Evolutionary conservation across 2,797 vertebrate species (phyloP).

Genomic region (Anableps anableps): DNA sequence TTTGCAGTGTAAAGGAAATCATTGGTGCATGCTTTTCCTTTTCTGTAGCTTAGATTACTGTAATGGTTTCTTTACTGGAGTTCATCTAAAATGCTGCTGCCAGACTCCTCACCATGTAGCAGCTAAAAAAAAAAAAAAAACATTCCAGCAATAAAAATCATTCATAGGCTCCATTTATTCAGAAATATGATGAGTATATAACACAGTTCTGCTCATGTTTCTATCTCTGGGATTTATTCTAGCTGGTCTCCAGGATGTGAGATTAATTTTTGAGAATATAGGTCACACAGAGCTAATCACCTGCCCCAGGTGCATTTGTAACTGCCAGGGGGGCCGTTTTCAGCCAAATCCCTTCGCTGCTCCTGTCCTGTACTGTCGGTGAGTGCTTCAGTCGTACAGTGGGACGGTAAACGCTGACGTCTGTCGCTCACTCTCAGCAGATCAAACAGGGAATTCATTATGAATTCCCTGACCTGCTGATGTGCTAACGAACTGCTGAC

Average conservation of each 20-base stretch:
- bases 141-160: too few species aligned
- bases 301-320: constrained; percentile 47
- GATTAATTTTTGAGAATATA: constrained; percentile 12
- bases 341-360: background rate
- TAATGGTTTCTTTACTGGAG: too few species aligned
- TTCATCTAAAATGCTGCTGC: too few species aligned
- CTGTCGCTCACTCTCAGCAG: background rate
- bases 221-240: background rate
- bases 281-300: constrained; percentile 41
- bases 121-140: background rate
- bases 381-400: background rate
- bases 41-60: background rate
- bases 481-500: constrained; percentile 53
- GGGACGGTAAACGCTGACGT: background rate
- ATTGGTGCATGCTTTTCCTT: background rate
- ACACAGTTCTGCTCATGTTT: background rate
- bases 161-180: background rate
- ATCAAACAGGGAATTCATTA: background rate
- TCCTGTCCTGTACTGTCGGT: background rate
- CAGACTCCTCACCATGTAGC: background rate
- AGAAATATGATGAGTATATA: background rate
- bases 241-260: constrained; percentile 33
- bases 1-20: too few species aligned
- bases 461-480: constrained; percentile 40
- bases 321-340: constrained; percentile 32